A percentile compares a stretch with the other conserved stretches of the same genome.
phyloP scores from a whole-genome alignment of 2,113 vertebrate species.

The Phalacrocorax carbo region DNA sequence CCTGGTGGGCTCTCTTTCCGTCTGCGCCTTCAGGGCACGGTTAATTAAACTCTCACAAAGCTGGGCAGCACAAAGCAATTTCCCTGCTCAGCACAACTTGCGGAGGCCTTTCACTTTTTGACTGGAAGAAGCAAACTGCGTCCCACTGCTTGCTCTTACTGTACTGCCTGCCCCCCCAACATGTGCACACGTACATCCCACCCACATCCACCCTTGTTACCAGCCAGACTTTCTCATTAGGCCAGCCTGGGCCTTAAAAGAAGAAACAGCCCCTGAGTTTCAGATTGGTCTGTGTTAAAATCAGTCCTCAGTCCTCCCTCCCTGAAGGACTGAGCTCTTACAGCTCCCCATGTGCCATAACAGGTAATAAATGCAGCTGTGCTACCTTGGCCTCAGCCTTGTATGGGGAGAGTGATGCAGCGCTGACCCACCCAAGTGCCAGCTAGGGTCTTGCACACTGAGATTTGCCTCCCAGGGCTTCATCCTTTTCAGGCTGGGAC shows the following conservation, averaged over 20 bases:
- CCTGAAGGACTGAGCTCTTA: background rate
- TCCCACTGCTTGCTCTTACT: background rate
- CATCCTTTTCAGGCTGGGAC: background rate
- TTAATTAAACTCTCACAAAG: constrained; percentile 35
- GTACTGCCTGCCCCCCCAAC: background rate
- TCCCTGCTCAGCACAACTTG: background rate
- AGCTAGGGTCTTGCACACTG: background rate
- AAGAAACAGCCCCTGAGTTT: background rate
- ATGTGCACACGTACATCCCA: background rate
- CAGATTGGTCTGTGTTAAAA: background rate
- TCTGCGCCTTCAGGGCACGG: background rate
- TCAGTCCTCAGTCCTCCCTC: background rate
- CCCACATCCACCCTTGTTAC: background rate
- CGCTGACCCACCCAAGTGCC: background rate
- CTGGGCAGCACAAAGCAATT: background rate
- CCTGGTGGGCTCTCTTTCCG: background rate
- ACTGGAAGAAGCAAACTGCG: background rate
- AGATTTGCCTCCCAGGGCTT: background rate
- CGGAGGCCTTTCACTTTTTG: background rate
- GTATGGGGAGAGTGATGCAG: background rate
- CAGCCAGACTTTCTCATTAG: background rate
- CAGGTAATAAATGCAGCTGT: background rate
- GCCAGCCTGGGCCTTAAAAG: background rate
- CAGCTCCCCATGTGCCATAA: rapidly evolving
- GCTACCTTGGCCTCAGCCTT: background rate